Base-by-base conservation (phyloP, 1,140 invertebrate species). In the Procambarus virginalis region DNA sequence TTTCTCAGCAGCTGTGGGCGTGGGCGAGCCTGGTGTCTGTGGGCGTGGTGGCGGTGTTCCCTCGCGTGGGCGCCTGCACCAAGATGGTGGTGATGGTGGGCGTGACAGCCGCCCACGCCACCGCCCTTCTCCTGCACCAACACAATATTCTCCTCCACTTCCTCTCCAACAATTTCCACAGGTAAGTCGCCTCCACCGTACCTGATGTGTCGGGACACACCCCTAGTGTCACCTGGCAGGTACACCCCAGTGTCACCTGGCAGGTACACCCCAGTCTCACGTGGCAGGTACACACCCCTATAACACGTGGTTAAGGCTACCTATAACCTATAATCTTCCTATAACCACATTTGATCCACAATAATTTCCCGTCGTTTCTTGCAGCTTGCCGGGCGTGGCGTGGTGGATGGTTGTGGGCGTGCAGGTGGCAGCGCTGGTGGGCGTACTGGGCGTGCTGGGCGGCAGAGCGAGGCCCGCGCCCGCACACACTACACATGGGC, bases 401-500 rank as follows among this genome's bases (percentile, higher is more conserved):
- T 91, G 90, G 85, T 92, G 92, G 92, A 80, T 90, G 58, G 83
- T 84, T 9, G 77, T 81, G 68, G 77, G 86, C 34, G 75, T 92
- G 3, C 87, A 91, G 68, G 81, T 92, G 20, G 48, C 76, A 0
- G 93, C 97, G 2, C 92, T 95, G 20, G 93, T 95, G 8, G 92
- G 94, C n/a, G 89, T 95, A 3, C 95, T 98, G 2, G 97, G 97
- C 92, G 95, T 97, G 5, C 94, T 98, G 76, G 97, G 93, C 94
- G 97, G 45, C 97, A 98, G 94, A 96, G 97, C 8, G 97, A 98
- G 93, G 97, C 96, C 92, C 97, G 97, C 0, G 96, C 97, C 0
- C 94, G 98, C 77, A 97, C 97, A 0, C 98, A 99, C 93, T 98
- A 97, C 93, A 94, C 98, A 0, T 99, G 98, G 98, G 97, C 98